Evolutionary conservation across 2,113 vertebrate species (phyloP).

Genomic region (Ammodramus savannarum): DNA sequence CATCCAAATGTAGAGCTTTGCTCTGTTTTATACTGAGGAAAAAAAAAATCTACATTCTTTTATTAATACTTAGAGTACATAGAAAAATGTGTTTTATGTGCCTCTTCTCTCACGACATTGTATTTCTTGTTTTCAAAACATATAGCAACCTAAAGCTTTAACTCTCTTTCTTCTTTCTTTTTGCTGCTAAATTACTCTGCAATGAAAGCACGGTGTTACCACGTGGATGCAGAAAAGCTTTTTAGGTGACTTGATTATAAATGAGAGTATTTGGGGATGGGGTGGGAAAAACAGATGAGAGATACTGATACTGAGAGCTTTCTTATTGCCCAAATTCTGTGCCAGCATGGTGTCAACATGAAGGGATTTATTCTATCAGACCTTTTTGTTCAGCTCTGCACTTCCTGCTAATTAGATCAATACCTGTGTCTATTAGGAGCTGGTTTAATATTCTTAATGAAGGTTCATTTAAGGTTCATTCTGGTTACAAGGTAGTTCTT

Average conservation of each 20-base stretch:
- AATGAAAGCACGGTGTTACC: background rate
- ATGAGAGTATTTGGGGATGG: background rate
- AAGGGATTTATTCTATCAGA: constrained; percentile 12
- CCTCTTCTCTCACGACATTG: background rate
- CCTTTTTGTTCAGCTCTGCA: background rate
- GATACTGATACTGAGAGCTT: background rate
- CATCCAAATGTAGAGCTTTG: background rate
- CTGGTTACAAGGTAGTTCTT: background rate
- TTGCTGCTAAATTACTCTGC: background rate
- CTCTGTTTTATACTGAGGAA: background rate
- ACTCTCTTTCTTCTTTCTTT: background rate
- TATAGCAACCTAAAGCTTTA: background rate
- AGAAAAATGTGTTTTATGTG: background rate
- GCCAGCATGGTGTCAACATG: background rate
- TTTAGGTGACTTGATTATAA: background rate
- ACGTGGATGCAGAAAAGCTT: background rate
- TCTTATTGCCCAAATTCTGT: background rate
- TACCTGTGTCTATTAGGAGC: constrained; percentile 14
- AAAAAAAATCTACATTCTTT: background rate
- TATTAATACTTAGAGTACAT: background rate
- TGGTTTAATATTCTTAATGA: constrained; percentile 41
- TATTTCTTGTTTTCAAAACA: background rate
- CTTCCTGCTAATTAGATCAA: constrained; percentile 59
- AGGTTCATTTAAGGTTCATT: constrained; percentile 43
- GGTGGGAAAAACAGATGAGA: background rate